Conservation (phyloP, 1,140 invertebrate genomes). For the Globodera rostochiensis region DNA sequence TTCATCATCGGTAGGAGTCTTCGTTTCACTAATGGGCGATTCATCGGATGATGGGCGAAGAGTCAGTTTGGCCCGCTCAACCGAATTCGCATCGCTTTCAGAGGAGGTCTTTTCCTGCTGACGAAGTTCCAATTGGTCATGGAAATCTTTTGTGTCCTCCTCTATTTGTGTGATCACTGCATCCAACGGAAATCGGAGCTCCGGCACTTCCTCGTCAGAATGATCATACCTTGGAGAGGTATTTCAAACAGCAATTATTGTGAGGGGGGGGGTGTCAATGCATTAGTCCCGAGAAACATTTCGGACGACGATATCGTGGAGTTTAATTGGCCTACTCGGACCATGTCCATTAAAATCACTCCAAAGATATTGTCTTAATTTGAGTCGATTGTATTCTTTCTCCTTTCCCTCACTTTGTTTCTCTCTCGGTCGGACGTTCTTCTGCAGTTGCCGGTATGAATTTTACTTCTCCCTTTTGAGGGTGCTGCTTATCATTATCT, state of each 20-base stretch:
- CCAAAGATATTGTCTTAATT: too few species aligned
- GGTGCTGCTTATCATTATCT: neutral
- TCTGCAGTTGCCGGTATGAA: neutral
- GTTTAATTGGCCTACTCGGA: neutral
- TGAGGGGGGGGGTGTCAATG: neutral
- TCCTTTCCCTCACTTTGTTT: neutral
- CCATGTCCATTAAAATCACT: neutral
- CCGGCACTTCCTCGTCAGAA: neutral
- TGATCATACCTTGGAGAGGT: neutral
- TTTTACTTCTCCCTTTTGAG: neutral
- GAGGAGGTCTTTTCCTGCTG: neutral
- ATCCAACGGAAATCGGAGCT: conserved; percentile 6
- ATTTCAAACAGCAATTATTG: neutral
- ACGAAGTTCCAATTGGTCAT: neutral
- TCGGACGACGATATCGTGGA: neutral
- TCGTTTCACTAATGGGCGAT: neutral
- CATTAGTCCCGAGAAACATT: neutral
- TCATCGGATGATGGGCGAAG: neutral
- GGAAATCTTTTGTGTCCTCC: neutral
- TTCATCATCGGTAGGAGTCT: neutral
- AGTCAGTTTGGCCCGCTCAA: neutral
- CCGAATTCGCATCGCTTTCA: neutral
- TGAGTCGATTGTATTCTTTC: neutral
- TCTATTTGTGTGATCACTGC: conserved; percentile 8
- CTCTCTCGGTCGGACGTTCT: neutral